These are phyloP conservation scores for Anorthoa munda DNA, from an alignment of 2,888 invertebrate genomes.

Conservation along the genomic window DNA sequence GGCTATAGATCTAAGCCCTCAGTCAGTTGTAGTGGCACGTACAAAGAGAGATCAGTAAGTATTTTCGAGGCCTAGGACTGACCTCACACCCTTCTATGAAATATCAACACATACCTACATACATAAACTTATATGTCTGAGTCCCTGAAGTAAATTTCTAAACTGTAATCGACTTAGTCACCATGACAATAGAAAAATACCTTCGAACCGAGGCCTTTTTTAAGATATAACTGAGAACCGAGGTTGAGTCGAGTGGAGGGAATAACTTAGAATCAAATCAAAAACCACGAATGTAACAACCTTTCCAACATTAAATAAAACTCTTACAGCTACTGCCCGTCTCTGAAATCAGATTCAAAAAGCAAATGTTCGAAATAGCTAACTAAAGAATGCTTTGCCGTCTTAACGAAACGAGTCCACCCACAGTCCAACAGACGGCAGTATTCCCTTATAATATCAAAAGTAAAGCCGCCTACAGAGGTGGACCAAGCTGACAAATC, in stretches of 20 bases:
- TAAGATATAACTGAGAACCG: too few species aligned
- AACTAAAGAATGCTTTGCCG: conserved; percentile 16
- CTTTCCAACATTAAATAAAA: not conserved
- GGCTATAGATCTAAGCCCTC: conserved; percentile 14
- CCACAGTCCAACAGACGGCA: conserved; percentile 13
- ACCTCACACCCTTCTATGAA: not conserved
- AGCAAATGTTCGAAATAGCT: conserved; percentile 24
- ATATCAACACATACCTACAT: conserved; percentile 2
- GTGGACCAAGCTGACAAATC: conserved; percentile 65
- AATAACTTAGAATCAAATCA: not conserved
- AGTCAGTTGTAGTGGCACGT: conserved; percentile 13
- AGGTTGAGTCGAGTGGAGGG: too few species aligned
- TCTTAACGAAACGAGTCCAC: conserved; percentile 19
- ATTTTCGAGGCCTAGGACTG: not conserved
- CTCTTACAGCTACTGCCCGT: not conserved
- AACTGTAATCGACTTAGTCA: too few species aligned
- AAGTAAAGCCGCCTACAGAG: conserved; percentile 59
- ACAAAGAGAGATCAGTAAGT: not conserved
- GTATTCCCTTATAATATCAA: conserved; percentile 62
- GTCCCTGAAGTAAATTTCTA: too few species aligned
- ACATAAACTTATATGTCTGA: not conserved
- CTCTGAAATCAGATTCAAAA: conserved; percentile 20
- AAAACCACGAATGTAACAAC: not conserved
- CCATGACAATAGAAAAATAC: too few species aligned
- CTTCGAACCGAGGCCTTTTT: too few species aligned